phyloP scores from a whole-genome alignment of 2,888 invertebrate genomes.

The Halictus quadricinctus region DNA sequence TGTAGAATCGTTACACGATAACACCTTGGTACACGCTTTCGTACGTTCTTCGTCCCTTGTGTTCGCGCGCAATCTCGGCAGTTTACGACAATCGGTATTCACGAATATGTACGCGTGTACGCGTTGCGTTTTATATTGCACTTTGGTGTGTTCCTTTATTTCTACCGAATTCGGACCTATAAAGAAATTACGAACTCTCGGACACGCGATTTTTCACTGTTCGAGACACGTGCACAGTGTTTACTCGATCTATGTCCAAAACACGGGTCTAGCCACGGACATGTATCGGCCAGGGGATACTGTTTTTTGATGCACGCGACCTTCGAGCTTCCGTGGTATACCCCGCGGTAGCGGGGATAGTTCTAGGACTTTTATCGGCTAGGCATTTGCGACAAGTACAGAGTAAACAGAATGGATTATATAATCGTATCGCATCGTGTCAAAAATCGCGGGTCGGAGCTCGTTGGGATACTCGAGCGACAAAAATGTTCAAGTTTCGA shows the following conservation, averaged over 20 bases:
- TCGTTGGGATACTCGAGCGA: background rate
- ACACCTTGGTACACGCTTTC: constrained; percentile 6
- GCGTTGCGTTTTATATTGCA: constrained; percentile 74
- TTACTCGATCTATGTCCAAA: too few species aligned
- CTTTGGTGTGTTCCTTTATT: constrained; percentile 74
- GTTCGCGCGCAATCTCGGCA: constrained; percentile 32
- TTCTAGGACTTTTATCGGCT: too few species aligned
- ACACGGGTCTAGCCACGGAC: too few species aligned
- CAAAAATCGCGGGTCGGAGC: background rate
- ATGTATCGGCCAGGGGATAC: too few species aligned
- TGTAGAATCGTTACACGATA: constrained; percentile 5
- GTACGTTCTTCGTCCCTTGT: background rate
- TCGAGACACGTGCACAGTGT: background rate
- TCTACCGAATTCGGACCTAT: constrained; percentile 16
- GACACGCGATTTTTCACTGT: background rate
- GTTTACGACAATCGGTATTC: constrained; percentile 33
- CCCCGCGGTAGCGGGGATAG: too few species aligned
- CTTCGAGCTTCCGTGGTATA: too few species aligned
- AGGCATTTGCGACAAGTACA: too few species aligned
- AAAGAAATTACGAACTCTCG: constrained; percentile 25
- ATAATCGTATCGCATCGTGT: background rate
- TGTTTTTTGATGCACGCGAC: too few species aligned
- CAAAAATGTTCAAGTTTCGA: background rate
- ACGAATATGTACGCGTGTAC: constrained; percentile 45
- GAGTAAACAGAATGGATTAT: too few species aligned